Base-by-base conservation (phyloP, 2,888 invertebrate genomes). In the Steinernema scapterisci region DNA sequence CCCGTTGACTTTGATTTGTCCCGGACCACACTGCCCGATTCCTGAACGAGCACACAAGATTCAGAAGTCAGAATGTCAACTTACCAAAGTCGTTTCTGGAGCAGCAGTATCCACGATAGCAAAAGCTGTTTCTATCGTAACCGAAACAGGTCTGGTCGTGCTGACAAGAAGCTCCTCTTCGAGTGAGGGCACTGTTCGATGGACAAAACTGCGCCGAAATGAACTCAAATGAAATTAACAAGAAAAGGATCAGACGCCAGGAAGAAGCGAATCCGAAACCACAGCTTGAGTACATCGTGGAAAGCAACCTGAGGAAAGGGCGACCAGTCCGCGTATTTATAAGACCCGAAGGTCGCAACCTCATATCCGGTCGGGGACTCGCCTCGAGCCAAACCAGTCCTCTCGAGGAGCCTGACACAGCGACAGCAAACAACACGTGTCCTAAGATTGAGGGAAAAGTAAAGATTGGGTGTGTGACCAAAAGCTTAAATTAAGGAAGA, bases 391-490 rank as follows among this genome's bases (percentile, higher is more conserved):
- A 13, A 31, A 31, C 63, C 31, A 25, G 63, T 63, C 31, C 19
- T 31, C 6, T 38, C 6, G 63, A 63, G 63, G 63, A 38, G 31
- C n/a, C 63, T 63, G 63, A 63, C 63, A 11, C 63, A 25, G 11
- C 63, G 9, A 23, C 7, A 13, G 63, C 63, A 63, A 63, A 63
- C 16, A 63, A 63, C 52, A 63, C 63, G 63, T 63, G 63, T 38
- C 63, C 31, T 21, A 13, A 27, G 63, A 63, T 25, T 31, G 63
- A 25, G 16, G 13, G 63, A 6, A 54, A 63, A n/a, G 63, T 31
- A 63, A 63, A 31, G 31, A 13, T 31, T 25, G 31, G 11, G 27
- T 63, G 63, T 63, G 63, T 27, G 63, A 13, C 38, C 13, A 63
- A 27, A 19, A 31, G 63, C 27, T 38, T 31, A 63, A 9, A 38